Conservation (phyloP, 2,113 vertebrate species). For the Poeciliopsis prolifica region DNA sequence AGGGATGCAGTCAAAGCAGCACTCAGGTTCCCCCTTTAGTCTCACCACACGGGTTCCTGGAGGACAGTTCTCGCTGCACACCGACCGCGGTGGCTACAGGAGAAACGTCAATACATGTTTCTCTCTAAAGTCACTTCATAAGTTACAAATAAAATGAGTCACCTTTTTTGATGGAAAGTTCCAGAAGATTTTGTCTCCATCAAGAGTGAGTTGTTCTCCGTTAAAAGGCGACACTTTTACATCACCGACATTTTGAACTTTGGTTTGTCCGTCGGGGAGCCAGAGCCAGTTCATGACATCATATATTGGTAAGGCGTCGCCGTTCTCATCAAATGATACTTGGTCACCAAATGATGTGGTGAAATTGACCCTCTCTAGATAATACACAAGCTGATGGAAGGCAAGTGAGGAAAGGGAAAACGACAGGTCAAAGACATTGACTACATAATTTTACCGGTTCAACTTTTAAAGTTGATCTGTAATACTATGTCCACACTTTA, state of each 20-base stretch:
- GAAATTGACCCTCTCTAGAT: constrained; percentile 70
- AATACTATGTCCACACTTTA: too few species aligned
- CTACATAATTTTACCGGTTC: neutral
- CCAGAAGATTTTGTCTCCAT: constrained; percentile 70
- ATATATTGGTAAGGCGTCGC: constrained; percentile 78
- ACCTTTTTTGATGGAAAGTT: constrained; percentile 51
- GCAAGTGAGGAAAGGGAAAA: neutral
- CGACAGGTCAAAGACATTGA: neutral
- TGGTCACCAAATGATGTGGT: constrained; percentile 74
- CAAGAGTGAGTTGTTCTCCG: constrained; percentile 60
- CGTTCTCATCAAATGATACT: constrained; percentile 78
- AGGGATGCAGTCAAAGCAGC: constrained; percentile 82
- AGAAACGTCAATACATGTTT: neutral
- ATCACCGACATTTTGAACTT: constrained; percentile 63
- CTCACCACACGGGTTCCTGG: constrained; percentile 75
- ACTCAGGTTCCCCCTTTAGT: constrained; percentile 75
- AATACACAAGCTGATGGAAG: constrained; percentile 59
- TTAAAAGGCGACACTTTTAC: constrained; percentile 54
- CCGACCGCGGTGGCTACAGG: constrained; percentile 70
- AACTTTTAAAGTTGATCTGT: neutral
- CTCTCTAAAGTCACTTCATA: too few species aligned
- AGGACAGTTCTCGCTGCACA: constrained; percentile 78
- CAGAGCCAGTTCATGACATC: constrained; percentile 77
- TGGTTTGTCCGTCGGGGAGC: constrained; percentile 54
- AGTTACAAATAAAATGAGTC: neutral